Conservation (phyloP, 2,888 invertebrate genomes). For the Heteromyza rotundicornis region DNA sequence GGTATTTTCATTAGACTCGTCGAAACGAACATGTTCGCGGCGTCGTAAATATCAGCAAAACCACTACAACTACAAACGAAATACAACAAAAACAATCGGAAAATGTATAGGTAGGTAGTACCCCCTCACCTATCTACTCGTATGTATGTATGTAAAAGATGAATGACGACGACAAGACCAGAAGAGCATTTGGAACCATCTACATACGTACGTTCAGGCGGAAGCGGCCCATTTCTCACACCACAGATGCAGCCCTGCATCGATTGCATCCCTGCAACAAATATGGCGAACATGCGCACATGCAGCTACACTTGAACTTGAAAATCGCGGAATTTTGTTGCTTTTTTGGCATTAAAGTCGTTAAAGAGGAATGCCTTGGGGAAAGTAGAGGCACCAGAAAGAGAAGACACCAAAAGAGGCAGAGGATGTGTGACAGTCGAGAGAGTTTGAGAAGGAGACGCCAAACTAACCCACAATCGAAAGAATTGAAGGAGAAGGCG, state of each 20-base stretch:
- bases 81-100: constrained; percentile 30
- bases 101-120: background rate
- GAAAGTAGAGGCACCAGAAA: constrained; percentile 10
- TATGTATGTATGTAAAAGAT: background rate
- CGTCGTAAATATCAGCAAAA: constrained; percentile 17
- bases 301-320: constrained; percentile 62
- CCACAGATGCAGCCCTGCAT: constrained; percentile 16
- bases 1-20: constrained; percentile 46
- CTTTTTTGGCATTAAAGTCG: constrained; percentile 32
- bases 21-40: constrained; percentile 31
- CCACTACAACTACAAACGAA: constrained; percentile 24
- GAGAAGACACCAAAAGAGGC: background rate
- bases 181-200: background rate
- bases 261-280: constrained; percentile 28
- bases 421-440: no score
- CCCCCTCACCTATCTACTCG: background rate
- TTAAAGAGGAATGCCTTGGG: constrained; percentile 21
- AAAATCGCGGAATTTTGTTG: constrained; percentile 40
- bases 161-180: constrained; percentile 46
- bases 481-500: background rate
- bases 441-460: background rate
- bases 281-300: constrained; percentile 55
- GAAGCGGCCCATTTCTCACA: constrained; percentile 23
- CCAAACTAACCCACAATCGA: background rate
- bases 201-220: background rate